Conservation (phyloP, 2,888 invertebrate genomes). For the Acronicta alni region DNA sequence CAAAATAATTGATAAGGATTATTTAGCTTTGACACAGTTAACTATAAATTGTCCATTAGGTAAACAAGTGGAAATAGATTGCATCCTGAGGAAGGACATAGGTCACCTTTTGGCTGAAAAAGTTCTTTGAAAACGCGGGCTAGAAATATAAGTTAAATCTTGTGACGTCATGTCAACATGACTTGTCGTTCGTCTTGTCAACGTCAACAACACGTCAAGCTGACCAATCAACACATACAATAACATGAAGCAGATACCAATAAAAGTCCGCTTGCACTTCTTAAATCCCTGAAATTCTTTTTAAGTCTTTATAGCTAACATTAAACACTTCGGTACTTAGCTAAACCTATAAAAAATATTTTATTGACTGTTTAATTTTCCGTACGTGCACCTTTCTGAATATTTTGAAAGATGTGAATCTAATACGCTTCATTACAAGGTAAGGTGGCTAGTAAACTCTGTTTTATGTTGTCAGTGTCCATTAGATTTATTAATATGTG, state of each 20-base stretch:
- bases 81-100: no score
- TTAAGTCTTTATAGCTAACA: neutral
- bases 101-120: no score
- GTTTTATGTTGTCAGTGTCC: constrained; percentile 34
- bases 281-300: constrained; percentile 9
- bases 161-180: no score
- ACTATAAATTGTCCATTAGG: no score
- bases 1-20: no score
- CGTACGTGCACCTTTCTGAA: constrained; percentile 41
- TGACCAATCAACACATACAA: no score
- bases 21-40: no score
- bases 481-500: constrained; percentile 9
- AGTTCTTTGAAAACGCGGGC: no score
- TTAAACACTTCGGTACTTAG: constrained; percentile 6
- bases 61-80: no score
- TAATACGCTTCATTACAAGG: constrained; percentile 57
- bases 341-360: constrained; percentile 41
- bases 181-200: no score
- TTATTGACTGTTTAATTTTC: constrained; percentile 58
- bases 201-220: no score
- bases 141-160: no score
- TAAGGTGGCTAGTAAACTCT: constrained; percentile 56
- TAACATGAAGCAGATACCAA: neutral
- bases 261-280: neutral
- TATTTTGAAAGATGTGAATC: constrained; percentile 54